Evolutionary conservation across 2,888 invertebrate genomes (phyloP).

Genomic region (Pinctada fucata): DNA sequence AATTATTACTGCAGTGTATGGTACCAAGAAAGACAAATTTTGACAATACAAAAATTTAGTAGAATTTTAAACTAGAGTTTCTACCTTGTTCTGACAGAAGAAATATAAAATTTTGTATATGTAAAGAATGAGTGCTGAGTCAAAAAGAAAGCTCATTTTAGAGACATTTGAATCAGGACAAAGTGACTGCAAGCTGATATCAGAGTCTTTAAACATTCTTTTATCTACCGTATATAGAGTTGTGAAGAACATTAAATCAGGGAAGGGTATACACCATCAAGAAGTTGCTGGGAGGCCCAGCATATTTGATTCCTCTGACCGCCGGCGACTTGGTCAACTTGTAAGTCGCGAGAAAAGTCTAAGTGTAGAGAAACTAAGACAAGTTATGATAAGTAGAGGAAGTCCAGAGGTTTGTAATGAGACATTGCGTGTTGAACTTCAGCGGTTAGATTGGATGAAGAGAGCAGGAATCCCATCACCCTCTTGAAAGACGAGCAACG

Average conservation of each 20-base stretch:
- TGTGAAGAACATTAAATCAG: neutral
- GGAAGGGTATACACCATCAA: neutral
- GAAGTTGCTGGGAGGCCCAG: neutral
- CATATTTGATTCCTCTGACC: neutral
- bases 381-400: neutral
- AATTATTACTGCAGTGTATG: no score
- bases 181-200: no score
- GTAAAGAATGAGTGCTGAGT: no score
- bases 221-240: conserved; percentile 1
- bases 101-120: no score
- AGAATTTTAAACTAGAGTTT: no score
- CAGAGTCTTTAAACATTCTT: neutral
- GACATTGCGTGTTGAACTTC: neutral
- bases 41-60: no score
- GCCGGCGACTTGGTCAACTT: neutral
- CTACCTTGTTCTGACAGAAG: no score
- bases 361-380: neutral
- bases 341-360: neutral
- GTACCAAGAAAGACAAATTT: no score
- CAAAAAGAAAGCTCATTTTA: no score
- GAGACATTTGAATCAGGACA: no score
- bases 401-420: neutral
- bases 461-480: neutral
- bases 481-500: neutral
- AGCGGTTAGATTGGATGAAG: neutral